phyloP scores from a whole-genome alignment of 2,113 vertebrate genomes.

The Motacilla alba region DNA sequence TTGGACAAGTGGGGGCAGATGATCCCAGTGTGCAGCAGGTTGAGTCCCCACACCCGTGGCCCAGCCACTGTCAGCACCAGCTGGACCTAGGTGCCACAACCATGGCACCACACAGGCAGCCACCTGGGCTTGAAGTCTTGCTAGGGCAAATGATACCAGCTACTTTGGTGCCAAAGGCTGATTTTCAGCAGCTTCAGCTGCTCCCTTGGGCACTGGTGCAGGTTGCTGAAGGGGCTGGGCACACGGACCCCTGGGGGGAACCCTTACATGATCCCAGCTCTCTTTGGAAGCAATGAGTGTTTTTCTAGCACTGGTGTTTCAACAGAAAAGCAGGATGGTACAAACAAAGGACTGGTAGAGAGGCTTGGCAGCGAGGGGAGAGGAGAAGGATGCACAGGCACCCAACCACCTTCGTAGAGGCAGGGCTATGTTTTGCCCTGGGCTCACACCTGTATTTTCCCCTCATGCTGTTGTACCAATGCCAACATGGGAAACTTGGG shows the following conservation, averaged over 20 bases:
- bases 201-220: background rate
- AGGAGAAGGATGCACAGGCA: background rate
- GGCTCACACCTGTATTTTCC: background rate
- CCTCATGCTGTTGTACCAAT: fast-evolving
- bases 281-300: background rate
- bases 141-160: fast-evolving
- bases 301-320: background rate
- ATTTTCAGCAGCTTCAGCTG: background rate
- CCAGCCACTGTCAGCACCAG: background rate
- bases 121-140: background rate
- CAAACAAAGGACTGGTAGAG: background rate
- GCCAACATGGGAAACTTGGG: background rate
- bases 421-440: background rate
- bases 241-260: background rate
- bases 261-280: background rate
- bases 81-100: fast-evolving
- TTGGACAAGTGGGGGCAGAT: background rate
- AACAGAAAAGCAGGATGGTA: background rate
- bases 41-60: fast-evolving
- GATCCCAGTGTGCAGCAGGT: background rate
- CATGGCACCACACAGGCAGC: background rate
- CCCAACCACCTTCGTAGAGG: fast-evolving
- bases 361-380: fast-evolving
- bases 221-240: background rate
- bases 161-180: background rate